Evolutionary conservation across 2,797 vertebrate genomes (phyloP), one percentile per base, ranked within the genome.

Genomic region (Phoeniculus purpureus): DNA sequence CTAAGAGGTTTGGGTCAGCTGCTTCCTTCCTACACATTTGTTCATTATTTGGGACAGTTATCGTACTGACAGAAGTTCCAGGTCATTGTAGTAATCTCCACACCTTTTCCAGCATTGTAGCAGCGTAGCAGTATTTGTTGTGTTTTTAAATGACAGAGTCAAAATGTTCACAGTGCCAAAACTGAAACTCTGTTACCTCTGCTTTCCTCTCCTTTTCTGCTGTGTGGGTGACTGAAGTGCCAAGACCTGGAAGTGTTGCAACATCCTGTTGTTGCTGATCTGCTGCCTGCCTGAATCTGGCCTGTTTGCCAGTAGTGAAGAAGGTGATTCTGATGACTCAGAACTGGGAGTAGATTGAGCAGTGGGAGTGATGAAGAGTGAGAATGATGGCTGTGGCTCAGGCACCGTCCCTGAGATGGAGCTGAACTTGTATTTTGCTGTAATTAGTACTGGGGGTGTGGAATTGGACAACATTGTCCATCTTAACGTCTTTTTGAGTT

Each of bases 361-460:
- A 75, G 22, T 26, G 25, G 51, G 58, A 62, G n/a, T 50, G 27
- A 27, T 52, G 45, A 67, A 55, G 58, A 79, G 37, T 85, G 68
- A 86, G 45, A 80, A 48, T 47, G n/a, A 70, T 47, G 61, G 40
- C n/a, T 85, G 74, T 88, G 60, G 45, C 62, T 94, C 85, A 70
- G 82, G 85, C 45, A 61, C 37, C 26, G 60, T 79, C 20, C 13
- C 52, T 75, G 59, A 59, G 55, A 92, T 79, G 32, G 62, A 95
- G 29, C n/a, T 67, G 52, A 51, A 58, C 83, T 93, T 92, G 90
- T 84, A 74, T 91, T 94, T 88, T 32, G 31, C 43, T 80, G 50
- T 91, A 94, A 89, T 95, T 95, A 75, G 16, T 60, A 58, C 47
- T 80, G 9, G 15, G 29, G 56, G 56, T 10, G 7, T 82, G 82